A percentile compares a stretch with the other conserved stretches of the same genome.
These are phyloP conservation scores for Margaritifera margaritifera DNA, from an alignment of 2,888 invertebrate species.

Conservation along the genomic window DNA sequence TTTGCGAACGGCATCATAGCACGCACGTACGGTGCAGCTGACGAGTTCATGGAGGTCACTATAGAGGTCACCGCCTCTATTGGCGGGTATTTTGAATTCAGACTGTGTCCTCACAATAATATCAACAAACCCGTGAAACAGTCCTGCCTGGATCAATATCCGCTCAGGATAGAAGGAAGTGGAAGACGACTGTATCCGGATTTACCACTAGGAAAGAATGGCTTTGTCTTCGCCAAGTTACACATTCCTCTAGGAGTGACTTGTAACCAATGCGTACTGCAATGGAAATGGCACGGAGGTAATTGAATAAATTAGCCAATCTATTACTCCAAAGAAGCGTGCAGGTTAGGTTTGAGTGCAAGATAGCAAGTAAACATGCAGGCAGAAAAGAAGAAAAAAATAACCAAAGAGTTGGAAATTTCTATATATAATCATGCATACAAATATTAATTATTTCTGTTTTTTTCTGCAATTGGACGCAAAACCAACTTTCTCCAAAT, in stretches of 20 bases:
- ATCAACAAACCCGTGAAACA: slow-evolving; percentile 46
- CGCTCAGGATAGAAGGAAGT: slow-evolving; percentile 18
- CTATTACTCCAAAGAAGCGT: too few species aligned
- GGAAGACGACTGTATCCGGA: not conserved
- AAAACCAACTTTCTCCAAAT: too few species aligned
- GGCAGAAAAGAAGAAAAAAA: too few species aligned
- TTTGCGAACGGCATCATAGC: slow-evolving; percentile 60
- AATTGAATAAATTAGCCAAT: not conserved
- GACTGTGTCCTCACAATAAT: slow-evolving; percentile 61
- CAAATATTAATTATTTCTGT: too few species aligned
- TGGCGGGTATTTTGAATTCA: slow-evolving; percentile 61
- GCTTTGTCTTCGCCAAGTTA: slow-evolving; percentile 6
- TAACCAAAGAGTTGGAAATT: too few species aligned
- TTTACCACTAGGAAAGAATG: slow-evolving; percentile 1
- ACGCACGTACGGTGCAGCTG: slow-evolving; percentile 16
- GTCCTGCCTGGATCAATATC: slow-evolving; percentile 50
- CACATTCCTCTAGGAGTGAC: slow-evolving; percentile 14
- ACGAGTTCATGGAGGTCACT: too few species aligned
- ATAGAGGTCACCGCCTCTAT: too few species aligned
- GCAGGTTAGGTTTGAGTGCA: too few species aligned
- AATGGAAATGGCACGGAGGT: slow-evolving; percentile 27
- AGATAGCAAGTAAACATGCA: too few species aligned
- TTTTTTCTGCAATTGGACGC: too few species aligned
- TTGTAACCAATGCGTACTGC: slow-evolving; percentile 26
- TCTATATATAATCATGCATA: too few species aligned